Percentiles rank a stretch among this genome's conserved stretches.
Conservation (phyloP, 2,888 invertebrate species). For the Ophion obscuratus region DNA sequence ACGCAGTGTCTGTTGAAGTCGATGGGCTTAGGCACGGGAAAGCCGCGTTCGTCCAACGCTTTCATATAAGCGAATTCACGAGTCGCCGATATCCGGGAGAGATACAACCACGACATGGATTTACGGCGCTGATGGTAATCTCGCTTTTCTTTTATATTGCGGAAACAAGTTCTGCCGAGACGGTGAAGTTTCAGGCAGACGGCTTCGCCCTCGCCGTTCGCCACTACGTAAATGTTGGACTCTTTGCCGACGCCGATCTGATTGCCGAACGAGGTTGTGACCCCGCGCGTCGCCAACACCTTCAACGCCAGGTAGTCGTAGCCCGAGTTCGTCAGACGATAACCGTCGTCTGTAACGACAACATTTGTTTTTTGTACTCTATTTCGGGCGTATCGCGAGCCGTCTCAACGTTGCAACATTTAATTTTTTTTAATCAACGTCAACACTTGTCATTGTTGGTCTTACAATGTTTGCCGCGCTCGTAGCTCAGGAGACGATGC, state of each 20-base stretch:
- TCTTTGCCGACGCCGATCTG: slow-evolving; percentile 99
- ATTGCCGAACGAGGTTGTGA: slow-evolving; percentile 95
- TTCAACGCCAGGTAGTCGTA: slow-evolving; percentile 99
- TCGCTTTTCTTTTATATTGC: slow-evolving; percentile 97
- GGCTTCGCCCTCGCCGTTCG: slow-evolving; percentile 91
- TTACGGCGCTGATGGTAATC: slow-evolving; percentile 98
- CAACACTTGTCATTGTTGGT: background rate
- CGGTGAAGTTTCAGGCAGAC: slow-evolving; percentile 96
- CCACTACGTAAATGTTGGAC: slow-evolving; percentile 97
- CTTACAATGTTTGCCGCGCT: slow-evolving; percentile 96
- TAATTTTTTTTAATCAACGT: background rate
- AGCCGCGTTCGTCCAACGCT: slow-evolving; percentile 94
- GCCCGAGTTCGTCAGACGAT: slow-evolving; percentile 96
- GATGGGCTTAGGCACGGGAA: slow-evolving; percentile 97
- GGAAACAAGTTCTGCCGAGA: slow-evolving; percentile 97
- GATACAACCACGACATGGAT: slow-evolving; percentile 96
- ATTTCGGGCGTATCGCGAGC: background rate
- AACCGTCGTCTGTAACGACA: slow-evolving; percentile 93
- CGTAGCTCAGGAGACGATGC: slow-evolving; percentile 95
- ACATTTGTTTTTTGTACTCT: background rate
- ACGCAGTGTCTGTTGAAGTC: slow-evolving; percentile 98
- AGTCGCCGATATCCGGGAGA: slow-evolving; percentile 97
- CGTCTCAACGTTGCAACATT: background rate
- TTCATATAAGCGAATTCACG: slow-evolving; percentile 99
- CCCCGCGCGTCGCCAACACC: slow-evolving; percentile 91